phyloP scores from a whole-genome alignment of 2,113 vertebrate species.

The Tauraco erythrolophus region DNA sequence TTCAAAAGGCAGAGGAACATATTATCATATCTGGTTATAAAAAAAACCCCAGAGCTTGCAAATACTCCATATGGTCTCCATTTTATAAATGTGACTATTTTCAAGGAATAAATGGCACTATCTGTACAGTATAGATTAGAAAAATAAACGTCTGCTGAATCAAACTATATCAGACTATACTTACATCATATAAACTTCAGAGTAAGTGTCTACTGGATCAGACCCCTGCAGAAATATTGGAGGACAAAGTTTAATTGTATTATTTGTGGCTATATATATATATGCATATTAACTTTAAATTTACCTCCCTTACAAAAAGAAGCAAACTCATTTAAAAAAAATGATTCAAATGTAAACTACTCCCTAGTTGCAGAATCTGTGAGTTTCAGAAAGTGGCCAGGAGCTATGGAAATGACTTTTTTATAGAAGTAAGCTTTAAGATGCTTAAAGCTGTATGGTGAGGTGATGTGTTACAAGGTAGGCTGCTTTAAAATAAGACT shows the following conservation, averaged over 20 bases:
- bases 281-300: conserved; percentile 6
- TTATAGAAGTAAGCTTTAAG: conserved; percentile 21
- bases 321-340: background rate
- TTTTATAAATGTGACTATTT: background rate
- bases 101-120: background rate
- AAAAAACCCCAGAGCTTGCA: background rate
- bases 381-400: conserved; percentile 27
- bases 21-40: background rate
- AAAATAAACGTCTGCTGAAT: background rate
- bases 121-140: background rate
- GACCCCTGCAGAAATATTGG: background rate
- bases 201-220: background rate
- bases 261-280: background rate
- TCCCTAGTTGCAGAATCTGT: conserved; percentile 20
- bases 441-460: background rate
- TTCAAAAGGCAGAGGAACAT: background rate
- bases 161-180: background rate
- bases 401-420: conserved; percentile 23
- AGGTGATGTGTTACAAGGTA: conserved; percentile 34
- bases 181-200: background rate
- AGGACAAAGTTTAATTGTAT: conserved; percentile 35
- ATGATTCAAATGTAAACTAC: conserved; percentile 3
- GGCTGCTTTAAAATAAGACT: background rate
- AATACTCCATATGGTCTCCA: background rate
- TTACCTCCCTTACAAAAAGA: conserved; percentile 36